Evolutionary conservation across 2,888 invertebrate species (phyloP), one percentile per base, ranked within the genome.

Genomic region (Acheta domesticus): DNA sequence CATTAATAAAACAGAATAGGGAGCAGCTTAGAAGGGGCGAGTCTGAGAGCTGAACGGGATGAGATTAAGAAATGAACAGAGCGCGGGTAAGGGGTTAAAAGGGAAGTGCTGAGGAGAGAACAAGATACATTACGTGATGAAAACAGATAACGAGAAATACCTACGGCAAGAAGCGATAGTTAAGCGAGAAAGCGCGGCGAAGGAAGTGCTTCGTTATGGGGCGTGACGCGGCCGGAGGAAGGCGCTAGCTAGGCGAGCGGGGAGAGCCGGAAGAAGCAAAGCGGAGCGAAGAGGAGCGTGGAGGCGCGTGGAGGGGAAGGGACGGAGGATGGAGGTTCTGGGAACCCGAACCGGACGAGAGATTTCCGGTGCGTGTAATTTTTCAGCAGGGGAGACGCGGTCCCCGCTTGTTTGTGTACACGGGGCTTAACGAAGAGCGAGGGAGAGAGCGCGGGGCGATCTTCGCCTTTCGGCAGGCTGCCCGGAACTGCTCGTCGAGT

Each of bases 341-440:
- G 36, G 16, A 62, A 62, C 62, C 62, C n/a, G 62, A 14, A 62
- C 62, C 62, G 62, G 62, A 62, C 62, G 62, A 11, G 62, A 62
- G 14, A 62, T 62, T 62, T 62, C 62, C 62, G 62, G 16, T 62
- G 16, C 62, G 62, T 62, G 62, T 62, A 62, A 62, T 62, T 62
- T 62, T 62, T 62, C 62, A 62, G 62, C n/a, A n/a, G 62, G n/a
- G 62, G 62, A 62, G 62, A 62, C 62, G 62, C 62, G 62, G 16
- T n/a, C 62, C 62, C n/a, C 3, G 14, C 62, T 62, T 62, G 62
- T 62, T 62, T 62, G 62, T 62, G 62, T 62, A 62, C 62, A 62
- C 62, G 62, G 62, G n/a, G 62, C 62, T 62, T 62, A 62, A 62
- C 62, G 62, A 62, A 62, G 62, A 62, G 62, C 14, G 62, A 62